Evolutionary conservation across 37 sponge, comb jelly and placozoan genomes (phyloP).

Genomic region (Oopsacas minuta): DNA sequence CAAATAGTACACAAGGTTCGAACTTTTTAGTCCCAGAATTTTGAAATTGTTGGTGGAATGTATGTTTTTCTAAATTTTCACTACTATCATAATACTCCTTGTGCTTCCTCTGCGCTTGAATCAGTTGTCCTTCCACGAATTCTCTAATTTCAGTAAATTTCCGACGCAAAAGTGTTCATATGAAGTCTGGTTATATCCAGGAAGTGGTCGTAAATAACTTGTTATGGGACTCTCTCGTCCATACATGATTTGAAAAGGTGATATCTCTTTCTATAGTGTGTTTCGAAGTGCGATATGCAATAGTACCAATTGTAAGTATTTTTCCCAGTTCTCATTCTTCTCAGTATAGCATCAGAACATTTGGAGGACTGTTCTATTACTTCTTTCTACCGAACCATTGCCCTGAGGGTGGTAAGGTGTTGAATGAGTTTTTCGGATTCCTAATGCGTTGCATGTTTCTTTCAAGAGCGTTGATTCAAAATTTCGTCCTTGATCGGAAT

Average conservation of each 20-base stretch:
- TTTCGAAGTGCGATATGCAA: conserved; percentile 29
- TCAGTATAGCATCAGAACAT: conserved; percentile 31
- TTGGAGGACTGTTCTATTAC: conserved; percentile 37
- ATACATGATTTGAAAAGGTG: conserved; percentile 23
- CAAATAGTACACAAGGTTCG: too few relatives aligned
- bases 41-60: too few relatives aligned
- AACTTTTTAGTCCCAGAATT: too few relatives aligned
- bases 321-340: conserved; percentile 38
- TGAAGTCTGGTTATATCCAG: background rate
- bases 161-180: background rate
- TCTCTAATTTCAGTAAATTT: background rate
- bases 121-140: conserved; percentile 8
- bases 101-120: background rate
- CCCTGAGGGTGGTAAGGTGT: conserved; percentile 44
- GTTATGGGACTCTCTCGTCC: background rate
- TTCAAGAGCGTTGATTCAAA: conserved; percentile 29
- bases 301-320: conserved; percentile 29
- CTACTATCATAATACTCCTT: background rate
- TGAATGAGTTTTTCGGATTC: conserved; percentile 28
- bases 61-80: too few relatives aligned
- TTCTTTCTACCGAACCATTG: conserved; percentile 46
- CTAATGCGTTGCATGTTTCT: conserved; percentile 35
- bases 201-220: background rate
- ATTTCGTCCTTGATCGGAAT: conserved; percentile 47
- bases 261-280: conserved; percentile 17